phyloP scores from a whole-genome alignment of 2,888 invertebrate species.

The Scaptomyza caliginosa region DNA sequence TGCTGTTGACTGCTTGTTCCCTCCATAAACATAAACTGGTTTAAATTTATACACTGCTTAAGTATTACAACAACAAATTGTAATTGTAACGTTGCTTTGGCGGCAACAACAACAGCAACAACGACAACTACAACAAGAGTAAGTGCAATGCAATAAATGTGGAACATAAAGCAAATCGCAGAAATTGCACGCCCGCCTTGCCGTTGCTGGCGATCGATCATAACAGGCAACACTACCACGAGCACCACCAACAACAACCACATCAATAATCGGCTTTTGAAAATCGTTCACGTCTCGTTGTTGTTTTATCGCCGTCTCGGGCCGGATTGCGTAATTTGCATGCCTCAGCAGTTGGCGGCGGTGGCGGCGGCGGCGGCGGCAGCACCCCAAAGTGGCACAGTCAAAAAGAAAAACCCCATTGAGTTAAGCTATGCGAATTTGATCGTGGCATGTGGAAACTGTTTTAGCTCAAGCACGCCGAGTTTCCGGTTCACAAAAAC shows the following conservation, averaged over 20 bases:
- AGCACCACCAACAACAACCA: conserved; percentile 20
- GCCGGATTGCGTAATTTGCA: conserved; percentile 72
- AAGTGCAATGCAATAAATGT: conserved; percentile 70
- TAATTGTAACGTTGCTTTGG: conserved; percentile 63
- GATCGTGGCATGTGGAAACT: conserved; percentile 64
- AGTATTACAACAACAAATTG: conserved; percentile 58
- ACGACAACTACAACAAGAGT: conserved; percentile 35
- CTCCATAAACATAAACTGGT: conserved; percentile 58
- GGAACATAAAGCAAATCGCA: conserved; percentile 76
- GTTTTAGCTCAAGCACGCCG: conserved; percentile 41
- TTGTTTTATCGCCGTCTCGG: conserved; percentile 44
- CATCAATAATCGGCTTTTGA: conserved; percentile 48
- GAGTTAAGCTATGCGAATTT: conserved; percentile 60
- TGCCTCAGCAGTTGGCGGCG: conserved; percentile 54
- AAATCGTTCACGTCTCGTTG: conserved; percentile 26
- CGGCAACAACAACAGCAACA: conserved; percentile 34
- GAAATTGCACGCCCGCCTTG: conserved; percentile 64
- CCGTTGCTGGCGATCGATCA: conserved; percentile 71
- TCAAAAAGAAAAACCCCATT: conserved; percentile 40
- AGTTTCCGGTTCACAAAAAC: conserved; percentile 67
- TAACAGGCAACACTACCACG: conserved; percentile 50
- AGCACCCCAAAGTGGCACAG: conserved; percentile 42
- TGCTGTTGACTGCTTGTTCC: conserved; percentile 12
- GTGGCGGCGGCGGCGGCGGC: conserved; percentile 9
- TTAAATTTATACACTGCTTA: conserved; percentile 60